Conservation (phyloP, 2,797 vertebrate species). For the Clarias laeviceps region DNA sequence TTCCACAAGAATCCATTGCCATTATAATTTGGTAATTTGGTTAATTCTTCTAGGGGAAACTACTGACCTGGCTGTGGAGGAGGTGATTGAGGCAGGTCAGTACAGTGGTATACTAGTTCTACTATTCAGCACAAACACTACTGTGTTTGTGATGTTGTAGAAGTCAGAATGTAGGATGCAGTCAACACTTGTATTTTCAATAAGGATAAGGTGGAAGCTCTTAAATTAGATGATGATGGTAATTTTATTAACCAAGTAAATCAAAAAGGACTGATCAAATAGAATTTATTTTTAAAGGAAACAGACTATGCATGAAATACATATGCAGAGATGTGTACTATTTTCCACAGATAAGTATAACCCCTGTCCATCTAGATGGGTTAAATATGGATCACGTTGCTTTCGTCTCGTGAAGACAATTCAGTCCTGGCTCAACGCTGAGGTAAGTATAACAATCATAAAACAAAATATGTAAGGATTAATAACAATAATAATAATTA, state of each 20-base stretch:
- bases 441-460: slow-evolving; percentile 20
- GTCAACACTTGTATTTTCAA: not conserved
- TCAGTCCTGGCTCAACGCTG: slow-evolving; percentile 18
- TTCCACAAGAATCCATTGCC: not conserved
- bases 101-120: not conserved
- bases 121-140: not conserved
- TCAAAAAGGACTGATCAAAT: not conserved
- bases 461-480: not conserved
- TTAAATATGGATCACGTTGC: slow-evolving; percentile 22
- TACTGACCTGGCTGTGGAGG: not conserved
- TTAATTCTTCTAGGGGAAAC: not conserved
- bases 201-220: not conserved
- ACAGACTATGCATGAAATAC: not conserved
- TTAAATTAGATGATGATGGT: not conserved
- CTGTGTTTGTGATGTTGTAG: not conserved
- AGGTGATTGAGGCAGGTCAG: slow-evolving; percentile 21
- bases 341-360: not conserved
- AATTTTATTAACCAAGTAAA: not conserved
- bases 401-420: slow-evolving; percentile 16
- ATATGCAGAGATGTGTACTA: not conserved
- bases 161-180: not conserved
- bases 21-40: not conserved
- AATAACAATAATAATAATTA: not conserved
- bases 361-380: slow-evolving; percentile 23
- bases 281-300: not conserved